A percentile compares a stretch with the other conserved stretches of the same genome.
phyloP scores from a whole-genome alignment of 2,888 invertebrate species.

The Macrophya annulata region DNA sequence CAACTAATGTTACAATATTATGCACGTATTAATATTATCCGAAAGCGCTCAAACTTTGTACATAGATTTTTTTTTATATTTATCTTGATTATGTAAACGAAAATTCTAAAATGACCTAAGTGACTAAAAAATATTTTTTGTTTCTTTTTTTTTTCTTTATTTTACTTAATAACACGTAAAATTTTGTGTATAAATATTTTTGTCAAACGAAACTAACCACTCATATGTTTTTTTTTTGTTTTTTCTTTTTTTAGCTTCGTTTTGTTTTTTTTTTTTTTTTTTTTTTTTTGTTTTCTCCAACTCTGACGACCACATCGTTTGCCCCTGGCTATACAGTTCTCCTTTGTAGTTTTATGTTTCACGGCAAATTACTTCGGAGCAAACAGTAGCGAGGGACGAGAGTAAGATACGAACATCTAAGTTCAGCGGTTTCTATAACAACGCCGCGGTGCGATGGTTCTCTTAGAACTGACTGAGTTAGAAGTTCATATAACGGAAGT shows the following conservation, averaged over 20 bases:
- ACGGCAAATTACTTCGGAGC: constrained; percentile 65
- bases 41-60: too few species aligned
- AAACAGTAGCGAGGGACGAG: constrained; percentile 34
- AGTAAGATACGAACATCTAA: constrained; percentile 5
- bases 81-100: too few species aligned
- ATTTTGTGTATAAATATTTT: not conserved
- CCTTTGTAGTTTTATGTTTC: constrained; percentile 69
- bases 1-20: too few species aligned
- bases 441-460: not conserved
- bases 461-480: not conserved
- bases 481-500: not conserved
- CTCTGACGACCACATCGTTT: not conserved
- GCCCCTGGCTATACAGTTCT: constrained; percentile 47
- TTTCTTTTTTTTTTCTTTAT: too few species aligned
- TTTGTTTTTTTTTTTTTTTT: too few species aligned
- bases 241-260: too few species aligned
- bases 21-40: too few species aligned
- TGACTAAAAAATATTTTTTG: too few species aligned
- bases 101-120: too few species aligned
- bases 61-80: too few species aligned
- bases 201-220: not conserved
- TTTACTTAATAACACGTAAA: not conserved
- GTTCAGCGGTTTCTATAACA: constrained; percentile 25
- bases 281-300: not conserved
- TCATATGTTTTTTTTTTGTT: not conserved